Conservation (phyloP, 2,113 vertebrate genomes). For the Varanus salvator region DNA sequence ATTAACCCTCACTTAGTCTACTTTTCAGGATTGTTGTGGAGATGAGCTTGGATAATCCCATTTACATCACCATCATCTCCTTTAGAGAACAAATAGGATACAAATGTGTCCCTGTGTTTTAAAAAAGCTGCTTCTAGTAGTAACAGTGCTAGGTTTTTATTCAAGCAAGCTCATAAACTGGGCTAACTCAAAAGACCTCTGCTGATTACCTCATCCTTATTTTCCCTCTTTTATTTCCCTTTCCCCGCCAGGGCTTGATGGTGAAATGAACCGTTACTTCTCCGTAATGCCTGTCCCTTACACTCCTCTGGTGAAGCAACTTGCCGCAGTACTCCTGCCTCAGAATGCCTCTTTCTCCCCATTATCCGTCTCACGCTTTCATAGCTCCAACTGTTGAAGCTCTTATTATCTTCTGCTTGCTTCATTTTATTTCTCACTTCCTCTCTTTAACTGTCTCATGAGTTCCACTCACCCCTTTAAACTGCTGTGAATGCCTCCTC, state of each 20-base stretch:
- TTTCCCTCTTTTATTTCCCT: neutral
- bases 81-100: neutral
- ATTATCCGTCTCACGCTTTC: slow-evolving; percentile 11
- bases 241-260: slow-evolving; percentile 28
- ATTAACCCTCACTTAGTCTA: neutral
- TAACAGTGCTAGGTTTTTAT: neutral
- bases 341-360: slow-evolving; percentile 21
- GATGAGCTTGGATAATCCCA: neutral
- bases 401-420: neutral
- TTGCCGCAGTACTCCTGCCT: slow-evolving; percentile 24
- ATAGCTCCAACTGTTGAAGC: slow-evolving; percentile 19
- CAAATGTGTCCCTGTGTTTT: neutral
- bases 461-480: slow-evolving; percentile 21
- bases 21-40: neutral
- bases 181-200: slow-evolving; percentile 19
- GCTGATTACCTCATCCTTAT: slow-evolving; percentile 25
- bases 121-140: neutral
- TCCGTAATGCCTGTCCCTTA: slow-evolving; percentile 32
- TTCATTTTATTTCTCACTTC: slow-evolving; percentile 13
- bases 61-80: neutral
- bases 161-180: slow-evolving; percentile 5
- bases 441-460: slow-evolving; percentile 19
- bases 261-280: slow-evolving; percentile 51
- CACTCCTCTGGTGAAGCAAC: slow-evolving; percentile 26
- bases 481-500: neutral